Percentiles rank a stretch among this genome's conserved stretches.
Evolutionary conservation across 2,113 vertebrate species (phyloP).

Genomic region (Pituophis catenifer): DNA sequence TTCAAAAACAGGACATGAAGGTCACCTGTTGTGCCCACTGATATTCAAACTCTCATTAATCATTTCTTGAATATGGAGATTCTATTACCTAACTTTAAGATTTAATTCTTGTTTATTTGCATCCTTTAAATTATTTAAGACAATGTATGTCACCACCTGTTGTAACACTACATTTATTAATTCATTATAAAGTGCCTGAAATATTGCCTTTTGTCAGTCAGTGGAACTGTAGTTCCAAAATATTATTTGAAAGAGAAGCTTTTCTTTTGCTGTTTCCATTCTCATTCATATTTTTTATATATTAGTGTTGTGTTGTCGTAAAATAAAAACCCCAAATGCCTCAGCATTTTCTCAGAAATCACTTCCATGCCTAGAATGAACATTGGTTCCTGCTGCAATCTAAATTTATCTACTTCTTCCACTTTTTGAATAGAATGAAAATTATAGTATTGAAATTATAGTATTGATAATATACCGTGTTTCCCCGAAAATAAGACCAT

Average conservation of each 20-base stretch:
- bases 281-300: neutral
- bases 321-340: neutral
- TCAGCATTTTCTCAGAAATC: neutral
- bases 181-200: neutral
- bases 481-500: no score
- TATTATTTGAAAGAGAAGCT: neutral
- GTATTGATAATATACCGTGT: neutral
- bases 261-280: neutral
- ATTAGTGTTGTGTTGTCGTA: neutral
- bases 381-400: neutral
- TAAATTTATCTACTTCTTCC: neutral
- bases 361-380: neutral
- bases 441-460: no score
- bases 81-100: neutral
- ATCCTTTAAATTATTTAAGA: neutral
- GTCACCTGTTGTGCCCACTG: neutral
- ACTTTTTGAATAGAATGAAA: neutral
- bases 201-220: no score
- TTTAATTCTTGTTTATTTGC: neutral
- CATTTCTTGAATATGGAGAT: neutral
- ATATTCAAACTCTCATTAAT: neutral
- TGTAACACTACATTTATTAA: neutral
- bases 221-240: neutral
- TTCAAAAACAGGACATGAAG: neutral
- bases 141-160: neutral